A percentile compares a stretch with the other conserved stretches of the same genome.
These are phyloP conservation scores for Piscicola geometra DNA, from an alignment of 2,888 invertebrate genomes.

Conservation along the genomic window DNA sequence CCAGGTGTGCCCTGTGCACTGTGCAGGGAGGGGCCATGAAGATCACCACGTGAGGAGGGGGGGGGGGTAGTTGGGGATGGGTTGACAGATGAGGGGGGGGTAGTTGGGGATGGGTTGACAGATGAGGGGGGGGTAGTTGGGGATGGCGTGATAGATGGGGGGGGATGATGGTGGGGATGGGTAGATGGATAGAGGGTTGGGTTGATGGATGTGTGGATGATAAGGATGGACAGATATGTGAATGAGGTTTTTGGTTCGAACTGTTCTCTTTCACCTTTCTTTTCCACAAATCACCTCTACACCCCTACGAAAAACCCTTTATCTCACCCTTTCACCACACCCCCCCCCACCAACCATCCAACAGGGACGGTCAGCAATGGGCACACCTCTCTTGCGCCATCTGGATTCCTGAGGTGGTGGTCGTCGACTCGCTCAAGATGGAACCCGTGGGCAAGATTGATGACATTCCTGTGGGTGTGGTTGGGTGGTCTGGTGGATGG, in stretches of 20 bases:
- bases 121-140: too few species aligned
- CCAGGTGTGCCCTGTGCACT: constrained; percentile 89
- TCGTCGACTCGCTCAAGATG: constrained; percentile 95
- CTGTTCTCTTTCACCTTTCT: background rate
- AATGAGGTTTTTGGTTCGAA: too few species aligned
- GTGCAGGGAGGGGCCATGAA: constrained; percentile 98
- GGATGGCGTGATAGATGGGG: too few species aligned
- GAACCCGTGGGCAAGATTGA: constrained; percentile 97
- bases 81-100: background rate
- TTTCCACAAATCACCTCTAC: background rate
- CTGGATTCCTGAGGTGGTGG: constrained; percentile 65
- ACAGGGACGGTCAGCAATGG: constrained; percentile 82
- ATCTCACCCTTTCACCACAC: too few species aligned
- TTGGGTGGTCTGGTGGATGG: too few species aligned
- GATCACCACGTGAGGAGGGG: constrained; percentile 67
- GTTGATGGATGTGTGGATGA: too few species aligned
- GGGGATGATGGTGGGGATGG: too few species aligned
- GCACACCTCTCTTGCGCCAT: constrained; percentile 91
- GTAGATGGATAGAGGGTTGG: too few species aligned
- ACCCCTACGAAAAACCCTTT: too few species aligned
- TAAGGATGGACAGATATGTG: too few species aligned
- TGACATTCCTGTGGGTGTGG: constrained; percentile 72
- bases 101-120: background rate
- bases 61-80: background rate
- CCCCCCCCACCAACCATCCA: background rate